Percentiles rank a stretch among this genome's conserved stretches.
phyloP scores from a whole-genome alignment of 2,797 vertebrate species.

The Tamandua tetradactyla region DNA sequence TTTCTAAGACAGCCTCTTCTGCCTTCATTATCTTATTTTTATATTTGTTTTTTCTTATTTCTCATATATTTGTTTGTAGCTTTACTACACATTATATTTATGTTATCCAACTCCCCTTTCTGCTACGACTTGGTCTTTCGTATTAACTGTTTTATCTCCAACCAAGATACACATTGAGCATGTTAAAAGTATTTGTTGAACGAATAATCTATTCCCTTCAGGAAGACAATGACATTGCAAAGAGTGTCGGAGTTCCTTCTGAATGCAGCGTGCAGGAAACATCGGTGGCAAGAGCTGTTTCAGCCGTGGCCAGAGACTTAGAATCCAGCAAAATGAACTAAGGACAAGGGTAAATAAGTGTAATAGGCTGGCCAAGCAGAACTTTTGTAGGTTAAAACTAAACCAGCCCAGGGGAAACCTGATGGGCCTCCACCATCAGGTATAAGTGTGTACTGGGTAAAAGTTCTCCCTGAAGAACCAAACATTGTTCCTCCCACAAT shows the following conservation, averaged over 20 bases:
- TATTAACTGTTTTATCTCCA: neutral
- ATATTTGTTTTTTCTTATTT: neutral
- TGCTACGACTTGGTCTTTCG: neutral
- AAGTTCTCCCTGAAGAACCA: neutral
- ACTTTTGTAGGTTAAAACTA: neutral
- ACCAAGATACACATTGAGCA: neutral
- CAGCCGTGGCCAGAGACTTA: neutral
- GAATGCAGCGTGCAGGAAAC: neutral
- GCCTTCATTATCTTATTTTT: neutral
- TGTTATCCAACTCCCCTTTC: neutral
- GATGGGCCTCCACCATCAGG: no score
- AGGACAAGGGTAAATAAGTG: neutral
- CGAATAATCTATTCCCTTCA: neutral
- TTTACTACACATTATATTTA: neutral
- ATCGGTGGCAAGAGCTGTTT: neutral
- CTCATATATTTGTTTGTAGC: neutral
- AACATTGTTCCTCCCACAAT: neutral
- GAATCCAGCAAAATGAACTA: constrained; percentile 23
- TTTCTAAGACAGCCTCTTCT: neutral
- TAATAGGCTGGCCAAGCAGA: neutral
- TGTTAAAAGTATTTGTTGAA: constrained; percentile 4
- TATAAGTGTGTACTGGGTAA: neutral
- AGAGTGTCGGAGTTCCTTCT: neutral
- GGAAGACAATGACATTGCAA: neutral
- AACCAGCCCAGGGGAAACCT: neutral